Conservation (phyloP, 2,888 invertebrate species). For the Agonopterix subpropinquella region DNA sequence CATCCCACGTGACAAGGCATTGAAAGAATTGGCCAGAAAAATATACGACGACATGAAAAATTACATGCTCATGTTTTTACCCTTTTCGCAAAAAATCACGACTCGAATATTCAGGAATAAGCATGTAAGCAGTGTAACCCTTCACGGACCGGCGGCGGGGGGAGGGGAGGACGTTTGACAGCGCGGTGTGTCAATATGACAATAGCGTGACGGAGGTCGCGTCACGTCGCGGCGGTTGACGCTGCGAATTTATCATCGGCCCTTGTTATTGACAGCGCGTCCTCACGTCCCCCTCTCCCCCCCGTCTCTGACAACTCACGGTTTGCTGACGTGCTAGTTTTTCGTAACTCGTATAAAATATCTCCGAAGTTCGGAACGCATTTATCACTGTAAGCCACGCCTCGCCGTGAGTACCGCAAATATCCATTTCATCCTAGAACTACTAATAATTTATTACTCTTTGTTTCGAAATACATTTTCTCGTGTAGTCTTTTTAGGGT, state of each 20-base stretch:
- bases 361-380: background rate
- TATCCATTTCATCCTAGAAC: background rate
- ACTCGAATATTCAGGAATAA: constrained; percentile 1
- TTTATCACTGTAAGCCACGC: constrained; percentile 4
- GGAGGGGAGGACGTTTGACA: background rate
- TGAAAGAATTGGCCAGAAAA: constrained; percentile 1
- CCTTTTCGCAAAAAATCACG: constrained; percentile 1
- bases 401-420: background rate
- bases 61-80: background rate
- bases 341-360: constrained; percentile 6
- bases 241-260: constrained; percentile 41
- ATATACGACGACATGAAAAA: constrained; percentile 1
- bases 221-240: constrained; percentile 20
- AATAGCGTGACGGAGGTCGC: constrained; percentile 42
- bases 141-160: background rate
- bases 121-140: constrained; percentile 4
- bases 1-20: background rate
- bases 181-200: constrained; percentile 33
- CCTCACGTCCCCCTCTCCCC: constrained; percentile 5
- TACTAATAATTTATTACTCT: too few relatives aligned
- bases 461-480: too few relatives aligned
- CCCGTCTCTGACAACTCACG: background rate
- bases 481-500: too few relatives aligned
- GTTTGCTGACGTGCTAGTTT: constrained; percentile 16
- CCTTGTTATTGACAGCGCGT: constrained; percentile 45